A percentile compares a stretch with the other conserved stretches of the same genome.
Evolutionary conservation across 2,797 vertebrate species (phyloP).

Genomic region (Platalea minor): DNA sequence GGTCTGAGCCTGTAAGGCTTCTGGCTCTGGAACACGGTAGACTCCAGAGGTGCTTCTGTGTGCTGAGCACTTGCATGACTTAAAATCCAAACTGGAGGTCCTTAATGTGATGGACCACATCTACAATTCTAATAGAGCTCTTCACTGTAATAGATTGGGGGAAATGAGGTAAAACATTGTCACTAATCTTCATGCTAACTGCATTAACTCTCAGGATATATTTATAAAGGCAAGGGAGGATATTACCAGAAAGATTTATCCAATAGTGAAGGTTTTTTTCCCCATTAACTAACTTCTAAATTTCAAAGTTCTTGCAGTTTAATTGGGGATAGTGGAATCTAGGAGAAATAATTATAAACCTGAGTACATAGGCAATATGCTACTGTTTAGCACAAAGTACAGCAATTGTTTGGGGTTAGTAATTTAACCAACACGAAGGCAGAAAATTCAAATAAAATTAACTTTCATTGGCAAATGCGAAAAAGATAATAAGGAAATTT

Average conservation of each 20-base stretch:
- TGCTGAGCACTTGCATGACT: background rate
- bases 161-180: conserved; percentile 34
- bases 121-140: conserved; percentile 5
- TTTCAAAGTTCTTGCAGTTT: conserved; percentile 33
- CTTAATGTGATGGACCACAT: background rate
- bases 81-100: background rate
- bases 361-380: background rate
- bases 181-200: background rate
- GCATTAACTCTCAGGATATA: conserved; percentile 15
- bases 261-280: background rate
- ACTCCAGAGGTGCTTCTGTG: background rate
- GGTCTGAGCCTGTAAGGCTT: background rate
- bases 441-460: background rate
- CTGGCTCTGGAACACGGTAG: background rate
- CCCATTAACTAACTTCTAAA: background rate
- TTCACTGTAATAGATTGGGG: background rate
- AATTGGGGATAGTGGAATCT: background rate
- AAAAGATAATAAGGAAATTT: background rate
- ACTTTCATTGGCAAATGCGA: background rate
- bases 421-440: background rate
- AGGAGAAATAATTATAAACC: conserved; percentile 8
- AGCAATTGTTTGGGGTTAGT: background rate
- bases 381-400: background rate
- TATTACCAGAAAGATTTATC: conserved; percentile 22
- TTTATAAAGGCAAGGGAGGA: conserved; percentile 12